A percentile compares a stretch with the other conserved stretches of the same genome.
Conservation (phyloP, 2,797 vertebrate genomes). For the Eptatretus atami region DNA sequence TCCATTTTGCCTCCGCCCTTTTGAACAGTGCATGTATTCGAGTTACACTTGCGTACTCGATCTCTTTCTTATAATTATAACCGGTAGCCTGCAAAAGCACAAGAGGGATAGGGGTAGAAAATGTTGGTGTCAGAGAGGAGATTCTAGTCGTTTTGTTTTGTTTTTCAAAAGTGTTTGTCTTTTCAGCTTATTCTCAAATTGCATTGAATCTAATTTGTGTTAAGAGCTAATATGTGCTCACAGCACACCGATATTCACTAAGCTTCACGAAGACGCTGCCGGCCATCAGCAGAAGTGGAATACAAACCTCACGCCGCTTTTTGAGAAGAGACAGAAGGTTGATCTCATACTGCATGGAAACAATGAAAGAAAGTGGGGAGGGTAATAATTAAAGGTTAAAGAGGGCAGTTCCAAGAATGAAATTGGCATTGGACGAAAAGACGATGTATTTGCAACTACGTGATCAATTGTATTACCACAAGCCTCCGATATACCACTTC, state of each 20-base stretch:
- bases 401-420: too few relatives aligned
- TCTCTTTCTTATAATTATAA: conserved; percentile 43
- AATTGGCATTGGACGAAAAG: too few relatives aligned
- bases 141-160: not conserved
- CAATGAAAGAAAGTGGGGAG: too few relatives aligned
- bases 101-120: not conserved
- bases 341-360: conserved; percentile 48
- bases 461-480: too few relatives aligned
- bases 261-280: not conserved
- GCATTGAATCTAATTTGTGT: not conserved
- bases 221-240: too few relatives aligned
- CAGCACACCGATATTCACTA: not conserved
- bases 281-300: not conserved
- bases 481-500: too few relatives aligned
- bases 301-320: conserved; percentile 28
- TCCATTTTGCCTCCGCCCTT: conserved; percentile 60
- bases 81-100: not conserved
- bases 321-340: conserved; percentile 60
- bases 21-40: conserved; percentile 43
- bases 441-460: too few relatives aligned
- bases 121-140: not conserved
- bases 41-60: conserved; percentile 39
- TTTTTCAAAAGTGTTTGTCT: not conserved
- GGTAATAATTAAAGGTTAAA: too few relatives aligned
- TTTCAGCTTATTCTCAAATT: conserved; percentile 1